phyloP scores from a whole-genome alignment of 92 coral and sea anemone genomes.

The Paragorgia papillata region DNA sequence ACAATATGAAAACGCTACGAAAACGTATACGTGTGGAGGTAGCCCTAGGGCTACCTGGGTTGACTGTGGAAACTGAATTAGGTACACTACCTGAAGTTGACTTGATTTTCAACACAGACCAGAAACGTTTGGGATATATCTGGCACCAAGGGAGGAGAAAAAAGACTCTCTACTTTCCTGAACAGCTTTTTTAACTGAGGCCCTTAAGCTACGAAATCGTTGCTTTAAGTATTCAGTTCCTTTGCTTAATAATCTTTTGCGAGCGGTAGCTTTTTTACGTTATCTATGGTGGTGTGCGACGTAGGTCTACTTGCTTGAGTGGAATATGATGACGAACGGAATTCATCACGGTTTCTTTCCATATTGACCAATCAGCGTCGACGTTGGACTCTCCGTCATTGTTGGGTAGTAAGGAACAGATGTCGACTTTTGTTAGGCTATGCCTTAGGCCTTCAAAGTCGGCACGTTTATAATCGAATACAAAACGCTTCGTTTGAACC shows the following conservation, averaged over 20 bases:
- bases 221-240: constrained; percentile 3
- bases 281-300: constrained; percentile 1
- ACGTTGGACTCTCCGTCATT: not conserved
- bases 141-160: not conserved
- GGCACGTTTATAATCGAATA: constrained; percentile 54
- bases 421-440: not conserved
- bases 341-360: not conserved
- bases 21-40: too few species aligned
- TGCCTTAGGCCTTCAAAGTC: constrained; percentile 50
- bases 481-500: constrained; percentile 20
- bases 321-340: not conserved
- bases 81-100: constrained; percentile 22
- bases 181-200: constrained; percentile 13
- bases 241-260: not conserved
- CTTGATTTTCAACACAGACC: constrained; percentile 27
- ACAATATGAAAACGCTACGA: too few species aligned
- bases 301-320: not conserved
- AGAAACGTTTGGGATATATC: constrained; percentile 24
- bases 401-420: not conserved
- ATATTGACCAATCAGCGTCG: not conserved
- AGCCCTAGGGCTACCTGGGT: not conserved
- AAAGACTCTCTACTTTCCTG: constrained; percentile 4
- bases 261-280: not conserved
- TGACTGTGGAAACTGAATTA: not conserved
- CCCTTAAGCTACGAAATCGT: constrained; percentile 13